Percentiles rank a stretch among this genome's conserved stretches.
Evolutionary conservation across 30 jellyfish, hydroid and myxozoan species (phyloP).

Genomic region (Hydractinia symbiolongicarpus): DNA sequence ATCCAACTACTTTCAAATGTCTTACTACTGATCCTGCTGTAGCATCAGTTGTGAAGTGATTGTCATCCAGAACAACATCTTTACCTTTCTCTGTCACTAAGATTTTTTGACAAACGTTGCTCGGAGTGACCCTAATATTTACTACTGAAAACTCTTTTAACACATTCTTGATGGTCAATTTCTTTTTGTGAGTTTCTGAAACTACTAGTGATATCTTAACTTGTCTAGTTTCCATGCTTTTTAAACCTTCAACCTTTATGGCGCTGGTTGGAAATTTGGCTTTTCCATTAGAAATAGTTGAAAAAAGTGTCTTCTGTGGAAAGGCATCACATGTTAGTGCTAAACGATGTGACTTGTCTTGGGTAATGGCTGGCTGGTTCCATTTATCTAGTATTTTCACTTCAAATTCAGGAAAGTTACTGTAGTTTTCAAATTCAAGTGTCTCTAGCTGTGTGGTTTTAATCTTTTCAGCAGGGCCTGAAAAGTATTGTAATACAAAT

Average conservation of each 20-base stretch:
- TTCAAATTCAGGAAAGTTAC: slow-evolving; percentile 19
- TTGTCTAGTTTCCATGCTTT: neutral
- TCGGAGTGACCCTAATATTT: slow-evolving; percentile 1
- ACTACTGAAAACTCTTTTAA: neutral
- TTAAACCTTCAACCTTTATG: neutral
- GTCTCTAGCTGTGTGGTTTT: slow-evolving; percentile 3
- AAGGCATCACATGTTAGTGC: slow-evolving; percentile 33
- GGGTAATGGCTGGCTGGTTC: slow-evolving; percentile 11
- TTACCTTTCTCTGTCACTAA: neutral
- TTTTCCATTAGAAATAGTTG: slow-evolving; percentile 14
- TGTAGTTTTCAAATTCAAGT: slow-evolving; percentile 17
- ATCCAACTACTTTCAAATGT: slow-evolving; percentile 12
- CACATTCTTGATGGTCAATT: neutral
- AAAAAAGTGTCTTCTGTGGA: neutral
- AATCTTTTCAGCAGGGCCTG: slow-evolving; percentile 31
- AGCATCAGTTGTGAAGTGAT: neutral
- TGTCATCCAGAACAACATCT: neutral
- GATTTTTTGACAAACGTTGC: slow-evolving; percentile 17
- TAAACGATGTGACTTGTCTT: slow-evolving; percentile 14
- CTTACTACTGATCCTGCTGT: slow-evolving; percentile 11
- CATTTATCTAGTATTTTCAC: slow-evolving; percentile 24
- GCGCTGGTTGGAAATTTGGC: slow-evolving; percentile 15
- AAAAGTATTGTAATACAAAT: neutral
- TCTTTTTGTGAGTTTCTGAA: slow-evolving; percentile 2
- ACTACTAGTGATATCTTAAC: slow-evolving; percentile 2